A percentile compares a stretch with the other conserved stretches of the same genome.
These are phyloP conservation scores for Pseudoips prasinana DNA, from an alignment of 2,888 invertebrate species.

Conservation along the genomic window DNA sequence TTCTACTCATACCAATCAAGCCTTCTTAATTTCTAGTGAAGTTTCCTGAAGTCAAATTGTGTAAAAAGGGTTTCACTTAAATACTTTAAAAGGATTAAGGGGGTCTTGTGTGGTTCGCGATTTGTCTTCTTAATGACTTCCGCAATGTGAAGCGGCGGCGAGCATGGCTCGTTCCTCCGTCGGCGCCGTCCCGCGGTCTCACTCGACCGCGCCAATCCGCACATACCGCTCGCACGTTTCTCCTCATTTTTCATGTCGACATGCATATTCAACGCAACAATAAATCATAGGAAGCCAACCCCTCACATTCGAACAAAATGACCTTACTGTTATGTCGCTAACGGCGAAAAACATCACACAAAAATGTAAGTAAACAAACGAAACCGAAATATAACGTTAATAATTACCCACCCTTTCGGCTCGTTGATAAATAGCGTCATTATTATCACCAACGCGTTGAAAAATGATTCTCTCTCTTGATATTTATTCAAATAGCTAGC, in stretches of 20 bases:
- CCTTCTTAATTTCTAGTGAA: no score
- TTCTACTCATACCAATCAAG: no score
- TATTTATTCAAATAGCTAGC: constrained; percentile 73
- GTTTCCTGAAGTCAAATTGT: constrained; percentile 37
- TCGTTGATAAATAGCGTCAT: constrained; percentile 78
- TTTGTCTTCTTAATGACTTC: constrained; percentile 76
- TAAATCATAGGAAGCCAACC: constrained; percentile 73
- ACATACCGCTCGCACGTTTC: constrained; percentile 58
- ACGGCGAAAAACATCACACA: constrained; percentile 62
- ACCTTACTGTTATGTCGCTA: constrained; percentile 65
- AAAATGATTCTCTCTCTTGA: constrained; percentile 68
- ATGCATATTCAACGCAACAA: constrained; percentile 79
- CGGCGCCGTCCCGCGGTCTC: constrained; percentile 7
- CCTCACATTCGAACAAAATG: constrained; percentile 66
- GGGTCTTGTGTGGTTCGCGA: constrained; percentile 59
- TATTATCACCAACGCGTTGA: constrained; percentile 74
- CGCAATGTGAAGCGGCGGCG: constrained; percentile 52
- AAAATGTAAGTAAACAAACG: constrained; percentile 71
- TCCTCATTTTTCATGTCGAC: constrained; percentile 79
- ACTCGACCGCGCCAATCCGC: constrained; percentile 38
- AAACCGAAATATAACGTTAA: constrained; percentile 73
- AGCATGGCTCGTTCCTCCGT: constrained; percentile 18
- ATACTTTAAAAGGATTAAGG: constrained; percentile 64
- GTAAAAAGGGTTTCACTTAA: constrained; percentile 47
- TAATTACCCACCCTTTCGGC: constrained; percentile 77